Conservation (phyloP, 1,140 invertebrate species). For the Apis mellifera region DNA sequence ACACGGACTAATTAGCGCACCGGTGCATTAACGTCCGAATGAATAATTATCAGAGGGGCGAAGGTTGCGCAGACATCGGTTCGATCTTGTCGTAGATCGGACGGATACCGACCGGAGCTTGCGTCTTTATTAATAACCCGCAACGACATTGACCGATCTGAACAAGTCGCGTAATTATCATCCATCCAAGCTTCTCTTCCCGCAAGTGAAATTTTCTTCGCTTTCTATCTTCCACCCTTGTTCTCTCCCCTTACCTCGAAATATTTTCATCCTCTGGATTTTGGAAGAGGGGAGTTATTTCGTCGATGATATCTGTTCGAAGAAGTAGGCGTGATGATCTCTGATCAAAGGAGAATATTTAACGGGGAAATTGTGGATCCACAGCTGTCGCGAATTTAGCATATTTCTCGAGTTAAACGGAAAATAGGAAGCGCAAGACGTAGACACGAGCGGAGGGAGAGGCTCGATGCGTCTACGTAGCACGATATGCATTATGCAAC, state of each 20-base stretch:
- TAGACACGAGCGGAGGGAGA: too few relatives aligned
- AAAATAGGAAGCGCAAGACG: slow-evolving; percentile 36
- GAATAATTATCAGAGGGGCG: slow-evolving; percentile 66
- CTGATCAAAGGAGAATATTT: slow-evolving; percentile 20
- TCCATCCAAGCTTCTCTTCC: slow-evolving; percentile 50
- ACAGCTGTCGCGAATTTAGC: background rate
- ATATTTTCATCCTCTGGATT: too few relatives aligned
- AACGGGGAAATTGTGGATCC: background rate
- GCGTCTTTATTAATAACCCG: slow-evolving; percentile 78
- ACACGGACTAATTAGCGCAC: slow-evolving; percentile 69
- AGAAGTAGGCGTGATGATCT: background rate
- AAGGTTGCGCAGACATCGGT: slow-evolving; percentile 47
- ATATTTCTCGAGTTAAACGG: slow-evolving; percentile 64
- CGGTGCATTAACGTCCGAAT: slow-evolving; percentile 72
- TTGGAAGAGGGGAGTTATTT: too few relatives aligned
- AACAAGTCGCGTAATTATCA: slow-evolving; percentile 72
- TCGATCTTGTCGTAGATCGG: slow-evolving; percentile 71
- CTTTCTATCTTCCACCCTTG: background rate
- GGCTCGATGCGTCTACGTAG: too few relatives aligned
- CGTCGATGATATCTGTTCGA: too few relatives aligned
- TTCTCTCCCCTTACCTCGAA: background rate
- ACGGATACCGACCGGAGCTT: slow-evolving; percentile 58
- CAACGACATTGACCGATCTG: slow-evolving; percentile 77
- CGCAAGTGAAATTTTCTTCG: slow-evolving; percentile 3
- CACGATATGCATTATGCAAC: background rate